Evolutionary conservation across 2,888 invertebrate genomes (phyloP).

Genomic region (Selenia dentaria): DNA sequence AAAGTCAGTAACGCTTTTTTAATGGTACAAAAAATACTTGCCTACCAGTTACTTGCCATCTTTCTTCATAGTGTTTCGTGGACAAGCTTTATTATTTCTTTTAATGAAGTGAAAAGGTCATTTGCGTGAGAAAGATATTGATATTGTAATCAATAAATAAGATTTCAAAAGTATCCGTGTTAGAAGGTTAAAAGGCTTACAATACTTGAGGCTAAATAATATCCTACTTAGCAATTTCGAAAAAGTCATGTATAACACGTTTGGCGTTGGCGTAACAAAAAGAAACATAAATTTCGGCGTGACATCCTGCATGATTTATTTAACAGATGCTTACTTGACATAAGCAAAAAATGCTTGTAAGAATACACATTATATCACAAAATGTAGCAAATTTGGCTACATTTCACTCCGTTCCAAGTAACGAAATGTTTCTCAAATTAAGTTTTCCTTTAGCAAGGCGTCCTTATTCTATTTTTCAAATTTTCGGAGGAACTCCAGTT

Average conservation of each 20-base stretch:
- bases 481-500: constrained; percentile 23
- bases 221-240: background rate
- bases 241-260: background rate
- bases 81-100: too few relatives aligned
- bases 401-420: constrained; percentile 35
- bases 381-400: constrained; percentile 38
- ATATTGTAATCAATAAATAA: too few relatives aligned
- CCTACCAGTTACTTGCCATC: too few relatives aligned
- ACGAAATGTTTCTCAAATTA: constrained; percentile 37
- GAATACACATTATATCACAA: constrained; percentile 25
- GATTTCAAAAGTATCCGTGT: too few relatives aligned
- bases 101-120: too few relatives aligned
- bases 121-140: too few relatives aligned
- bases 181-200: too few relatives aligned
- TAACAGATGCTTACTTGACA: constrained; percentile 18
- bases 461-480: constrained; percentile 31
- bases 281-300: constrained; percentile 19
- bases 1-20: too few relatives aligned
- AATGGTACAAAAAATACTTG: too few relatives aligned
- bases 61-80: too few relatives aligned
- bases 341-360: constrained; percentile 13
- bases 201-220: too few relatives aligned
- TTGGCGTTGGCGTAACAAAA: constrained; percentile 2
- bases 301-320: constrained; percentile 26
- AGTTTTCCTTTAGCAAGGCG: constrained; percentile 30